Evolutionary conservation across 2,888 invertebrate genomes (phyloP).

Genomic region (Idaea aversata): DNA sequence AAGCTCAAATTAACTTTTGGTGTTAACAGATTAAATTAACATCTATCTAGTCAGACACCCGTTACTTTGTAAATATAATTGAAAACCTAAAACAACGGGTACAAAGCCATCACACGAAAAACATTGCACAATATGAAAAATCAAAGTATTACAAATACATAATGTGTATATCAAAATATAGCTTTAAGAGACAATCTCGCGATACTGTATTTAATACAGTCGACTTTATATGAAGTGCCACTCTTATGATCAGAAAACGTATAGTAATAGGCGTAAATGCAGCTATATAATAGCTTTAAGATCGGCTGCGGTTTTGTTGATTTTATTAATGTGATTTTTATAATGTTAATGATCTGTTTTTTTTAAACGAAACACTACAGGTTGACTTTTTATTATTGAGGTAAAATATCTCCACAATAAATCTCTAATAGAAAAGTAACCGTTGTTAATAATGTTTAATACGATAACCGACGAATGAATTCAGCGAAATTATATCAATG

Average conservation of each 20-base stretch:
- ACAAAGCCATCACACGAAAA: slow-evolving; percentile 28
- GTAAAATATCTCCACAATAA: background rate
- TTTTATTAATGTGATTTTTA: background rate
- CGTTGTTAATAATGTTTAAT: background rate
- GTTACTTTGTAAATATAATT: slow-evolving; percentile 51
- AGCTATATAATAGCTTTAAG: slow-evolving; percentile 38
- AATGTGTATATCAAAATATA: slow-evolving; percentile 63
- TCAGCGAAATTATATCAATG: background rate
- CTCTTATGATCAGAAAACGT: slow-evolving; percentile 31
- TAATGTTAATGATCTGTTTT: background rate
- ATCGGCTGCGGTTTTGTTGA: slow-evolving; percentile 15
- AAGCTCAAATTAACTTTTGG: slow-evolving; percentile 30
- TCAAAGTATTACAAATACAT: slow-evolving; percentile 72
- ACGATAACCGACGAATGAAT: background rate
- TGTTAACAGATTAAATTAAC: slow-evolving; percentile 34
- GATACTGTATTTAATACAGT: slow-evolving; percentile 73
- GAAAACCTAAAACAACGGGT: slow-evolving; percentile 34
- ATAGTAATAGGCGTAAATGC: slow-evolving; percentile 32
- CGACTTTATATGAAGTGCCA: slow-evolving; percentile 63
- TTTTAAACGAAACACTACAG: background rate
- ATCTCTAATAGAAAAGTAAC: background rate
- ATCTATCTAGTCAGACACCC: slow-evolving; percentile 64
- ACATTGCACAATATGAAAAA: slow-evolving; percentile 56
- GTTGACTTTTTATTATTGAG: background rate
- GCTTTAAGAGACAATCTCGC: slow-evolving; percentile 70